Evolutionary conservation across 2,888 invertebrate species (phyloP).

Genomic region (Oscheius onirici): DNA sequence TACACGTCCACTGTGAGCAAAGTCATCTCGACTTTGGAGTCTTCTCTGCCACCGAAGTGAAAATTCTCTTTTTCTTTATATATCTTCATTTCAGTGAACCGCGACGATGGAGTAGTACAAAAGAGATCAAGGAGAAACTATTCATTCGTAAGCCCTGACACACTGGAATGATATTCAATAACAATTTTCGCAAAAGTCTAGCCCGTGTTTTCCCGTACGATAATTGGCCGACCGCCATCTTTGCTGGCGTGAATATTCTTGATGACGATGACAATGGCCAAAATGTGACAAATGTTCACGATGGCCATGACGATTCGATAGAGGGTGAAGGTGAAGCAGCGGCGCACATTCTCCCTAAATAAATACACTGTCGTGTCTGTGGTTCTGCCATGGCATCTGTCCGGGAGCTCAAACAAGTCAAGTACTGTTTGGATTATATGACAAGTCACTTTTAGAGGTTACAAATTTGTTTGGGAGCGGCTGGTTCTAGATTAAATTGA

Average conservation of each 20-base stretch:
- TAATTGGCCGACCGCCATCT: slow-evolving; percentile 50
- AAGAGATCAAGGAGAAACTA: background rate
- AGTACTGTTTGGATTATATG: too few species aligned
- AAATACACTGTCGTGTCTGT: background rate
- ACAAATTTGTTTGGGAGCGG: too few species aligned
- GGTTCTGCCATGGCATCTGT: too few species aligned
- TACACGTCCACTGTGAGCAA: background rate
- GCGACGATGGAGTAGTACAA: background rate
- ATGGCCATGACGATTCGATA: slow-evolving; percentile 69
- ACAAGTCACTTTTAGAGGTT: too few species aligned
- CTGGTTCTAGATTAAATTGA: too few species aligned
- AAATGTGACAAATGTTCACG: slow-evolving; percentile 69
- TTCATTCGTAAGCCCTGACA: background rate
- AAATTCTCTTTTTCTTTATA: too few species aligned
- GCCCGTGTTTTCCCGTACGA: slow-evolving; percentile 35
- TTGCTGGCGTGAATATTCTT: slow-evolving; percentile 54
- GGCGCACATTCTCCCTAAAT: slow-evolving; percentile 69
- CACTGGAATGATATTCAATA: background rate
- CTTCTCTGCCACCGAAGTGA: background rate
- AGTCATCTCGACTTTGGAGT: background rate
- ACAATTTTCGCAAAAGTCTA: background rate
- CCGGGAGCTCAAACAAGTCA: too few species aligned
- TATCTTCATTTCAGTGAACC: background rate
- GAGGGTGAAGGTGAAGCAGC: slow-evolving; percentile 67
- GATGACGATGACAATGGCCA: slow-evolving; percentile 58